Percentiles rank a stretch among this genome's conserved stretches.
phyloP scores from a whole-genome alignment of 1,140 invertebrate genomes.

The Scylla paramamosain region DNA sequence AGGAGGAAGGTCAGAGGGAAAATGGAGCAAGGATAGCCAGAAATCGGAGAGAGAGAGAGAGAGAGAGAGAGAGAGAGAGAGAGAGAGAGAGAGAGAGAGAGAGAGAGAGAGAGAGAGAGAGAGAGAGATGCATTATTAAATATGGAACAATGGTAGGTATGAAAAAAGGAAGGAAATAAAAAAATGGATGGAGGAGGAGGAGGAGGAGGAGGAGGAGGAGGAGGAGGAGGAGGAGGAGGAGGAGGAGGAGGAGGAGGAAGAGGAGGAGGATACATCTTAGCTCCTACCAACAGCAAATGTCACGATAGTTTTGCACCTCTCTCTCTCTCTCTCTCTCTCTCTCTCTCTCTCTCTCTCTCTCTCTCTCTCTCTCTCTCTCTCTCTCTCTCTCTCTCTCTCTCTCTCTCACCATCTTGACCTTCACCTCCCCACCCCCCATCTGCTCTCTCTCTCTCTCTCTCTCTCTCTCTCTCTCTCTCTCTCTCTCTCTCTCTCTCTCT shows the following conservation, averaged over 20 bases:
- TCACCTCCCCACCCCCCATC: background rate
- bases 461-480: background rate
- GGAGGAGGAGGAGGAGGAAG: background rate
- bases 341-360: background rate
- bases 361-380: background rate
- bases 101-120: constrained; percentile 12
- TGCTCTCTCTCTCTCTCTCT: background rate
- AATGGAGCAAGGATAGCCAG: background rate
- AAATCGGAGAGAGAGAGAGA: background rate
- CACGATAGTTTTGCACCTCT: background rate
- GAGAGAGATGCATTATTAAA: background rate
- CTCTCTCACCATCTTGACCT: background rate
- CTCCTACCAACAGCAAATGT: too few species aligned
- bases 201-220: constrained; percentile 1
- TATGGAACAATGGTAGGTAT: background rate
- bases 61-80: background rate
- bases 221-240: background rate
- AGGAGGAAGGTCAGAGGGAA: background rate
- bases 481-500: background rate
- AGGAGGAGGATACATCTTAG: too few species aligned
- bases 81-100: background rate
- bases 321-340: background rate
- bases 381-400: background rate
- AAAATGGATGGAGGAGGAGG: background rate
- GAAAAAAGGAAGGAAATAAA: background rate